Evolutionary conservation across 2,113 vertebrate species (phyloP), one percentile per base, ranked within the genome.

Genomic region (Ceratotherium simum): DNA sequence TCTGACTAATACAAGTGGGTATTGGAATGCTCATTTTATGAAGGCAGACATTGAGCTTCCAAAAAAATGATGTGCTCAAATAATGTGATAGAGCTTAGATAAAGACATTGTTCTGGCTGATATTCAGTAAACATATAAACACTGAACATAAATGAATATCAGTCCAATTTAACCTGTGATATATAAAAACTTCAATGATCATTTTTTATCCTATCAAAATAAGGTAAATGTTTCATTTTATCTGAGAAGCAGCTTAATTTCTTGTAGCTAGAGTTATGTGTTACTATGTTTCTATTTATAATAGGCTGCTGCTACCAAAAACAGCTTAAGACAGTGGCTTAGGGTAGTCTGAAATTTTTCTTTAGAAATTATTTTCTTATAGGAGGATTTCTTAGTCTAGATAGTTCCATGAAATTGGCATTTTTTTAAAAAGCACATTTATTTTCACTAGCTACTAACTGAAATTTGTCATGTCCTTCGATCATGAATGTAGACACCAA

Each of bases 191-290:
- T 72, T 0, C 65, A 56, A 69, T 62, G 81, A 91, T 89, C 54
- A 82, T 72, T 93, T 90, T 89, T 88, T 3, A 3, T 70, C 72
- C 39, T 91, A 91, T 89, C 86, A 70, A 95, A 97, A 81, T 78
- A 56, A 39, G n/a, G 36, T 42, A 92, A 78, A 82, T 58, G 62
- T 58, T 86, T 86, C 91, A 91, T 95, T 89, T 96, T 67, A 96
- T 76, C 54, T 8, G 39, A 85, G 65, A 96, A 92, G 39, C 21
- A 73, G 48, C 29, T 72, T 93, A 82, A 95, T 60, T 78, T 89
- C 75, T 88, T 95, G 94, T 82, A 82, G 67, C 67, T 91, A 67
- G n/a, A 91, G 8, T 91, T 78, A 64, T 64, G 13, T 65, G 27
- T 62, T 93, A 65, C 64, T 81, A 36, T 48, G 86, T 86, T 86